Percentiles rank a stretch among this genome's conserved stretches.
Evolutionary conservation across 2,888 invertebrate genomes (phyloP).

Genomic region (Papilio gigon): DNA sequence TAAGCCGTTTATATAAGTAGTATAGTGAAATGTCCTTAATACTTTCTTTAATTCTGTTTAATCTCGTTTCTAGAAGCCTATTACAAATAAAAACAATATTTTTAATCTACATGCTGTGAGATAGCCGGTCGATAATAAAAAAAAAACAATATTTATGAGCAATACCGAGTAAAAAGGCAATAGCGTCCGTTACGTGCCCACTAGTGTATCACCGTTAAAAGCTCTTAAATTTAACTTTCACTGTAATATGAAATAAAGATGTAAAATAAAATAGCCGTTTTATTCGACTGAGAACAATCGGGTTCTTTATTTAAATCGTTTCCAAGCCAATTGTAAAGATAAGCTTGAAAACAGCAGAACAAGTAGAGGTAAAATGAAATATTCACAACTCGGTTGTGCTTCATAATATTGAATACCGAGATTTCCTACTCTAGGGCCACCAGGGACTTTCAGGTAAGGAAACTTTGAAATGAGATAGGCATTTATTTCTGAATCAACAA

Average conservation of each 20-base stretch:
- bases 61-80: no score
- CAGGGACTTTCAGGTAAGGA: not conserved
- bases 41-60: no score
- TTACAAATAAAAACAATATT: no score
- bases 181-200: no score
- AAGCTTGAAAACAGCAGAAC: conserved; percentile 6
- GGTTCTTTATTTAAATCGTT: conserved; percentile 23
- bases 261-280: not conserved
- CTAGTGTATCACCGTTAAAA: not conserved
- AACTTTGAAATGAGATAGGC: not conserved
- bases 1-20: no score
- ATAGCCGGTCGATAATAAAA: no score
- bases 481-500: not conserved
- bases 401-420: conserved; percentile 19
- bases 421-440: conserved; percentile 2
- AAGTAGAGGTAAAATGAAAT: not conserved
- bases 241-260: not conserved
- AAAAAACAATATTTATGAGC: no score
- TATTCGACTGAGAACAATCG: conserved; percentile 20
- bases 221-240: not conserved
- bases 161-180: not conserved
- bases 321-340: conserved; percentile 14
- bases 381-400: conserved; percentile 16
- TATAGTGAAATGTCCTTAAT: no score
- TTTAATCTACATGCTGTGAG: no score